Evolutionary conservation across 2,888 invertebrate genomes (phyloP), one percentile per base, ranked within the genome.

Genomic region (Synergus itoensis): DNA sequence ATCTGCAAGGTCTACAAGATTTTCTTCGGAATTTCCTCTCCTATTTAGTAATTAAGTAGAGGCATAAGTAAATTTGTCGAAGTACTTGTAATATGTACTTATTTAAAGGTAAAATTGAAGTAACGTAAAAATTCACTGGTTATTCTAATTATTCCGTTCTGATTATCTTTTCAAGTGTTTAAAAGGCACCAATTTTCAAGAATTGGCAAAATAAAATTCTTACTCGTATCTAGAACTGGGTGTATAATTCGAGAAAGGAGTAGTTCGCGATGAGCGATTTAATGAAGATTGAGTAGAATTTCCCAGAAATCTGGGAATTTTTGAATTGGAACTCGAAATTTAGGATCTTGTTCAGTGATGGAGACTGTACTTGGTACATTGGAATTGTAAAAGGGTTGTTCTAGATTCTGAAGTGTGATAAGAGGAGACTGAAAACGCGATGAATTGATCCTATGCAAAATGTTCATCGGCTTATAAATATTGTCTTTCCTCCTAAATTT

Each of bases 1-100:
- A 86, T 86, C 81, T 82, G 84, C 79, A 79, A 80, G 84, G 81
- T 81, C 60, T 80, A 77, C 64, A 64, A 76, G 57, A 78, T 81
- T 75, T 80, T 82, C 78, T 80, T 78, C 73, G 48, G 69, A 67
- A 41, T 57, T 60, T 48, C 57, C 75, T 62, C 8, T 36, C n/a
- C 62, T 76, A 43, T 43, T 43, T 9, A 11, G 1, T 11, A 43
- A 11, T 43, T 43, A 43, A 11, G 43, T 43, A 1, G 9, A 11
- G 9, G 43, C 11, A 43, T 11, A 11, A 9, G 9, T 9, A 41
- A 9, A 11, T 2, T 43, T 43, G 11, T 5, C 36, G 4, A 36
- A 36, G 36, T 36, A 36, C 5, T 36, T 36, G 3, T 28, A 3
- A 28, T 28, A 28, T 28, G 28, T 28, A 28, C 28, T 41, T 41